Percentiles rank a stretch among this genome's conserved stretches.
Conservation (phyloP, 2,888 invertebrate genomes). For the Eulithis prunata region DNA sequence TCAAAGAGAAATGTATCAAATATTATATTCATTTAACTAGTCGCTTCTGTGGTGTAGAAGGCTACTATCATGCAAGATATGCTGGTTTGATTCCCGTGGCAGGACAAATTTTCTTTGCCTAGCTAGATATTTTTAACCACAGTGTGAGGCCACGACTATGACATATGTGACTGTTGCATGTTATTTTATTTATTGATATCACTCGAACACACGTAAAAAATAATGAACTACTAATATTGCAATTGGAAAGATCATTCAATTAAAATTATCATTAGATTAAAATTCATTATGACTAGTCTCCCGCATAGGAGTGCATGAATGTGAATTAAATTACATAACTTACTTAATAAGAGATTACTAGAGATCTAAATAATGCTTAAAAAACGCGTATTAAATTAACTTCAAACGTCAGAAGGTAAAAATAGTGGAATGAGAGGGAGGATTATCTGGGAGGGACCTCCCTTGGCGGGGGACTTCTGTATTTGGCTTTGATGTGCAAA, state of each 20-base stretch:
- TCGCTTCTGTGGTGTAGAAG: background rate
- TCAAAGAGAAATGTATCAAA: slow-evolving; percentile 28
- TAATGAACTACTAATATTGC: slow-evolving; percentile 54
- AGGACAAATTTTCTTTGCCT: too few relatives aligned
- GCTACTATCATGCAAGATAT: background rate
- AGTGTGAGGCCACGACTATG: background rate
- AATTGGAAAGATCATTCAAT: slow-evolving; percentile 47
- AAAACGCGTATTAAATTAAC: slow-evolving; percentile 49
- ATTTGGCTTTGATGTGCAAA: slow-evolving; percentile 89
- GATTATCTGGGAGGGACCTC: slow-evolving; percentile 85
- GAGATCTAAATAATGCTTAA: slow-evolving; percentile 69
- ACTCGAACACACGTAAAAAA: slow-evolving; percentile 47
- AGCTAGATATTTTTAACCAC: too few relatives aligned
- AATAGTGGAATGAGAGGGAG: slow-evolving; percentile 64
- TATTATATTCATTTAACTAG: background rate
- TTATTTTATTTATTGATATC: slow-evolving; percentile 27
- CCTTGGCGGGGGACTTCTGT: slow-evolving; percentile 87
- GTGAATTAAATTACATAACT: slow-evolving; percentile 57
- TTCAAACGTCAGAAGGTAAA: slow-evolving; percentile 56
- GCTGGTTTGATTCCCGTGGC: background rate
- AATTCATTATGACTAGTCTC: slow-evolving; percentile 70
- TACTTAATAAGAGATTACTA: slow-evolving; percentile 64
- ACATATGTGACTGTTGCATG: background rate
- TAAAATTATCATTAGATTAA: slow-evolving; percentile 42
- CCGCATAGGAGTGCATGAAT: slow-evolving; percentile 58